phyloP scores from a whole-genome alignment of 2,797 vertebrate genomes.

The Harpagifer antarcticus region DNA sequence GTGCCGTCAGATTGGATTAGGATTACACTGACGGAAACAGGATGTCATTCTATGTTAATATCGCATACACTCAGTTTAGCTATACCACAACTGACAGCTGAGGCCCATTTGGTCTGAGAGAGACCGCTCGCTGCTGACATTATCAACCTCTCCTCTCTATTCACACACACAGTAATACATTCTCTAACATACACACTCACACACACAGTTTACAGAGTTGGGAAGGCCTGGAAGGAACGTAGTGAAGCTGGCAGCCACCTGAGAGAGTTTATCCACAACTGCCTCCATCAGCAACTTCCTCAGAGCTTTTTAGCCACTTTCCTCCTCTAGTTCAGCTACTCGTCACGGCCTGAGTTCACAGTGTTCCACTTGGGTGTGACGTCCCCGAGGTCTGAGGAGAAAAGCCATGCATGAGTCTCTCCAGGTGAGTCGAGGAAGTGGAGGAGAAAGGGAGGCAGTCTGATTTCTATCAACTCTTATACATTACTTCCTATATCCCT shows the following conservation, averaged over 20 bases:
- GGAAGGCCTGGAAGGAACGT: constrained; percentile 50
- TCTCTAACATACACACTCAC: constrained; percentile 12
- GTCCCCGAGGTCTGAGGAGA: constrained; percentile 56
- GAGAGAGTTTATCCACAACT: constrained; percentile 74
- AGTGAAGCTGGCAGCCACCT: constrained; percentile 71
- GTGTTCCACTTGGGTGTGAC: constrained; percentile 57
- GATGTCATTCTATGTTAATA: constrained; percentile 73
- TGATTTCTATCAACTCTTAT: constrained; percentile 15
- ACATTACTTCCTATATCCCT: background rate
- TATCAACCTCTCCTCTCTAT: constrained; percentile 51
- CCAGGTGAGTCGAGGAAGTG: constrained; percentile 51
- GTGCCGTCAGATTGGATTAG: constrained; percentile 63
- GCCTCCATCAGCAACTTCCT: constrained; percentile 72
- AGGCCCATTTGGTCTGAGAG: constrained; percentile 73
- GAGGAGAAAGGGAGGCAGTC: background rate
- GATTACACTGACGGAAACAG: constrained; percentile 68
- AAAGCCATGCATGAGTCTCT: constrained; percentile 41
- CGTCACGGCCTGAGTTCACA: constrained; percentile 55
- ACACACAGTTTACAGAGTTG: constrained; percentile 48
- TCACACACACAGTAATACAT: constrained; percentile 12
- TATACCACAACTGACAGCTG: constrained; percentile 72
- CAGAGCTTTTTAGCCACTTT: constrained; percentile 79
- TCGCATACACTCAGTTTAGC: constrained; percentile 73
- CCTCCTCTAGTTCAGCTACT: constrained; percentile 59
- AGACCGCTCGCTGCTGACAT: constrained; percentile 67